Evolutionary conservation across 2,888 invertebrate genomes (phyloP), one percentile per base, ranked within the genome.

Genomic region (Ptilodon capucinus): DNA sequence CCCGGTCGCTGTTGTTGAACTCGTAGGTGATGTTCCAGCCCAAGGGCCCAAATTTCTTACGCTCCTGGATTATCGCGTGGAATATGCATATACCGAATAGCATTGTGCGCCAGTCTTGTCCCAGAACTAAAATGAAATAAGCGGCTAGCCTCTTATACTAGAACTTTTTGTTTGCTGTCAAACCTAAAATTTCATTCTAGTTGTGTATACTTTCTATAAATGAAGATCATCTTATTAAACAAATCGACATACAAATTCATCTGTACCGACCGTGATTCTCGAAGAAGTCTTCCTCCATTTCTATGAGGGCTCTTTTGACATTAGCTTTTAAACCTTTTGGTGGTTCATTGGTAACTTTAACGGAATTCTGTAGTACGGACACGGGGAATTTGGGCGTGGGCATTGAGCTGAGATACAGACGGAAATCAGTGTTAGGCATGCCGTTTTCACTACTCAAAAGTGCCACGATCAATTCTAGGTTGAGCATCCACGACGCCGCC

Each of bases 1-100:
- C 95, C 32, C 98, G 93, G 80, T 98, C 98, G 65, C 96, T 97
- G 74, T 97, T 97, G 77, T 96, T 98, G 79, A 98, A 98, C 74
- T 97, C 97, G 72, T 98, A 98, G 0, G 95, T 92, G 51, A 97
- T 97, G 79, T 98, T 98, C 97, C 98, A 98, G 0, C 98, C 98
- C 1, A 93, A 79, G 0, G 98, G 95, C 0, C 98, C 98, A 78
- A 97, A 98, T 76, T 97, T 98, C 61, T 97, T 95, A 36, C 98
- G 92, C 77, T 98, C 98, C 78, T 97, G 95, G n/a, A 98, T 94
- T 19, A 98, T 93, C 0, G 96, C 97, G 82, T 98, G 98, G 80
- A 98, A 98, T 92, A 98, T 97, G 76, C 97, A 97, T 36, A 96
- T 81, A 0, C 96, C 96, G 70, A 96, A 96, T 4, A 96, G 81